Base-by-base conservation (phyloP, 2,888 invertebrate genomes). In the Caenorhabditis plicata region DNA sequence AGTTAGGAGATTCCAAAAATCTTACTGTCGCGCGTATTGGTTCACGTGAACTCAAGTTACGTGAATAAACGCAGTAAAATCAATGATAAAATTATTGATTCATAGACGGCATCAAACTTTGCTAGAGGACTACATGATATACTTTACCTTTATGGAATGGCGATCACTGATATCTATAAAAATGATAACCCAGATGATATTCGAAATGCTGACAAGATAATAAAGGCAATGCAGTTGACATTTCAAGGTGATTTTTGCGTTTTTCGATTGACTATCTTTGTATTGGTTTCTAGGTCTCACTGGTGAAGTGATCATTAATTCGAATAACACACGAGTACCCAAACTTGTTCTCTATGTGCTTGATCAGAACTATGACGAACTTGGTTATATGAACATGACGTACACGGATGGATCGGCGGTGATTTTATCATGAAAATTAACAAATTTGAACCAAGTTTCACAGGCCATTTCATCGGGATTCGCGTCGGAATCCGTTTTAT, bases 121-220 rank as follows among this genome's bases (percentile, higher is more conserved):
- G 49, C 75, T 5, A 49, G 72, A 13, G 66, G 63, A 33, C 51
- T 76, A 0, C 64, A 72, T 38, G 76, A 76, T 41, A 55, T 63
- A n/a, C 64, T 76, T 36, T 75, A 74, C 41, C 40, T 74, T 11
- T 76, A 74, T 38, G 74, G 65, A 3, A 29, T 68, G 47, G 71
- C 68, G 0, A 43, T 76, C 13, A 61, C 49, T 9, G 54, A 60
- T 33, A 7, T 67, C 4, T 53, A 53, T n/a, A 57, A 53, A n/a
- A n/a, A n/a, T 17, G 39, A 32, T 20, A 46, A 56, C 27, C 45
- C 46, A 0, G 39, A 31, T 3, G n/a, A 29, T 9, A 17, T 54
- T n/a, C 7, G 8, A 1, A 39, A 60, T 25, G 36, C 36, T 1
- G 20, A 36, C 15, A 8, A 9, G 7, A 32, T 67, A 4, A 41